A percentile compares a stretch with the other conserved stretches of the same genome.
Conservation (phyloP, 2,888 invertebrate genomes). For the Lasioglossum malachurum region DNA sequence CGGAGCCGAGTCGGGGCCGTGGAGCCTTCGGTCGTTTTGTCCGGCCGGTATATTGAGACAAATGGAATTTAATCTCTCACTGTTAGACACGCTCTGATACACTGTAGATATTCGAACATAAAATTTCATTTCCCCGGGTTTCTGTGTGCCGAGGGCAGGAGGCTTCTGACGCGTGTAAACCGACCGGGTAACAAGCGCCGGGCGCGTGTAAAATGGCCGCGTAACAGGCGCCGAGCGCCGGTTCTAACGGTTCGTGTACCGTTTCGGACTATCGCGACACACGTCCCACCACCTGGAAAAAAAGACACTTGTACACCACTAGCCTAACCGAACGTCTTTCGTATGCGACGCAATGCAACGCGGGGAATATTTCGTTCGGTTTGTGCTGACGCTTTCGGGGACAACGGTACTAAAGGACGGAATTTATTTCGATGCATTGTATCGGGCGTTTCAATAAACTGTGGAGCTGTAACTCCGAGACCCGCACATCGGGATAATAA, state of each 20-base stretch:
- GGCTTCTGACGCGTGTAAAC: not conserved
- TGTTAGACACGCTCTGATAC: constrained; percentile 54
- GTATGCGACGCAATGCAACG: not conserved
- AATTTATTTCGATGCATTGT: constrained; percentile 9
- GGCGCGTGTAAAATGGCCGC: constrained; percentile 11
- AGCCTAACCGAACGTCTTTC: not conserved
- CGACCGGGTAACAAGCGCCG: constrained; percentile 21
- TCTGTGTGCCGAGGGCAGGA: not conserved
- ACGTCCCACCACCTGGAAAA: not conserved
- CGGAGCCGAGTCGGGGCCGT: constrained; percentile 8
- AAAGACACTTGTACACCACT: not conserved
- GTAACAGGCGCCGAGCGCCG: not conserved
- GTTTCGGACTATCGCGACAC: constrained; percentile 1
- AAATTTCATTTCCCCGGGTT: constrained; percentile 40
- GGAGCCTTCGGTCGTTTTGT: constrained; percentile 13
- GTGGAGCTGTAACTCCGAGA: not conserved
- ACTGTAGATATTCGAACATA: constrained; percentile 38
- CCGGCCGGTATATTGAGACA: constrained; percentile 36
- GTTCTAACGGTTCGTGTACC: not conserved
- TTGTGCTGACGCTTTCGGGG: not conserved
- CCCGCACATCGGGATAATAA: not conserved
- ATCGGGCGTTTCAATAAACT: not conserved
- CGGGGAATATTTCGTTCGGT: not conserved
- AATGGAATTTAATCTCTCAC: constrained; percentile 56
- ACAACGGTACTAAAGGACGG: not conserved